Evolutionary conservation across 2,113 vertebrate species (phyloP), one percentile per base, ranked within the genome.

Genomic region (Lichenostomus cassidix): DNA sequence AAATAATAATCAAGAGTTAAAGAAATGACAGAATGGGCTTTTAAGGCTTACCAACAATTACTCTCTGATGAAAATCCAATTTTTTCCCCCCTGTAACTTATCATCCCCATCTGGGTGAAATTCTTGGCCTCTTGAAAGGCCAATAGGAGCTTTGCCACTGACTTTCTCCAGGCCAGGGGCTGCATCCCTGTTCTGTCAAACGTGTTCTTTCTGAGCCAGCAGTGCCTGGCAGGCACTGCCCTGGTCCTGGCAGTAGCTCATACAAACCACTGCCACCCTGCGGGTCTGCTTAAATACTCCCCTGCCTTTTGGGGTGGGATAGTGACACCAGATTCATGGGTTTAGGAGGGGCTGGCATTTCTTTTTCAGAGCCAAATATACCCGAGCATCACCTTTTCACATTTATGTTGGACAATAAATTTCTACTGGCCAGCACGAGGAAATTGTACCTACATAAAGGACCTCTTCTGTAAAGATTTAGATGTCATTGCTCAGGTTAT

Each of bases 41-140:
- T 92, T 91, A 92, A 95, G 68, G 92, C 63, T 90, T 87, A 68
- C 31, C 42, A 62, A 85, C 77, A 94, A 87, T 46, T 92, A 89
- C 67, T 75, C 70, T 58, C 92, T 89, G 64, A 73, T 69, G 58
- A 92, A 87, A 96, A 93, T 58, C 35, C n/a, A 46, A 0, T 73
- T 70, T 94, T 76, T 91, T 71, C 14, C 71, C 28, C 39, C 42
- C 70, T 52, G 23, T 67, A 77, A 82, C 10, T 53, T 79, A 53
- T 35, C 42, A 11, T 75, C 75, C 53, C 62, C 41, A 42, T 31
- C 62, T 46, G 73, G 11, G 23, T 89, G 52, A 96, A 90, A 84
- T 46, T 76, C 65, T 46, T 18, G 71, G 33, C 28, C 65, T 52
- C 49, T 47, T 52, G 20, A 91, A 88, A 39, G 39, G 44, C 29